A percentile compares a stretch with the other conserved stretches of the same genome.
phyloP scores from a whole-genome alignment of 1,140 invertebrate genomes.

The Brachionus angularis region DNA sequence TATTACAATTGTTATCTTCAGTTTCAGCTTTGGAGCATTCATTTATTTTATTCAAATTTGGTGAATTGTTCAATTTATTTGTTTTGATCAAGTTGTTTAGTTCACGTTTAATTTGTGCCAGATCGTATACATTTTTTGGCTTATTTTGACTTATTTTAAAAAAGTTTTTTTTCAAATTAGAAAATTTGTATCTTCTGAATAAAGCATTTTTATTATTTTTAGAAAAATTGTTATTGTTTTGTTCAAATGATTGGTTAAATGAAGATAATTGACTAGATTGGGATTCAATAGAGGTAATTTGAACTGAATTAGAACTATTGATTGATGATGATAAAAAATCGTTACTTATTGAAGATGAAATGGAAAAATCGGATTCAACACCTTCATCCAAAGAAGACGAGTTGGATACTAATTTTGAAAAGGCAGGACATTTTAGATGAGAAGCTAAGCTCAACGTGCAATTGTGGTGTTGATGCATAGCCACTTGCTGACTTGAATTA shows the following conservation, averaged over 20 bases:
- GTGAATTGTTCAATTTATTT: slow-evolving; percentile 1
- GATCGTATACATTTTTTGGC: background rate
- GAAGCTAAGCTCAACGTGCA: slow-evolving; percentile 5
- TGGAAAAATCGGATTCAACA: slow-evolving; percentile 22
- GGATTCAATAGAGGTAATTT: slow-evolving; percentile 24
- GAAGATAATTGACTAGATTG: slow-evolving; percentile 39
- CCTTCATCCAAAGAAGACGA: slow-evolving; percentile 19
- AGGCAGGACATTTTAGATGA: slow-evolving; percentile 24
- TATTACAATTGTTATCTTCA: too few relatives aligned
- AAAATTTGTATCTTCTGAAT: slow-evolving; percentile 17
- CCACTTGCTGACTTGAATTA: too few relatives aligned
- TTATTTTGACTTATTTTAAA: background rate
- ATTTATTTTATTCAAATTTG: slow-evolving; percentile 30
- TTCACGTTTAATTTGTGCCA: slow-evolving; percentile 18
- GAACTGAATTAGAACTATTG: background rate
- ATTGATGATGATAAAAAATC: slow-evolving; percentile 12
- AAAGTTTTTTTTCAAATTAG: slow-evolving; percentile 4
- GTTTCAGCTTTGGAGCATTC: background rate
- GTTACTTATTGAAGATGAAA: slow-evolving; percentile 22
- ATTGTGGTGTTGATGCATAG: slow-evolving; percentile 24
- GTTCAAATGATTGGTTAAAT: background rate
- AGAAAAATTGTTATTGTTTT: background rate
- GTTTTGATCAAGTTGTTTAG: slow-evolving; percentile 24
- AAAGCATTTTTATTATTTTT: slow-evolving; percentile 4
- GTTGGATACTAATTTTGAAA: slow-evolving; percentile 26